Evolutionary conservation across 2,888 invertebrate genomes (phyloP).

Genomic region (Drosophila antonietae): DNA sequence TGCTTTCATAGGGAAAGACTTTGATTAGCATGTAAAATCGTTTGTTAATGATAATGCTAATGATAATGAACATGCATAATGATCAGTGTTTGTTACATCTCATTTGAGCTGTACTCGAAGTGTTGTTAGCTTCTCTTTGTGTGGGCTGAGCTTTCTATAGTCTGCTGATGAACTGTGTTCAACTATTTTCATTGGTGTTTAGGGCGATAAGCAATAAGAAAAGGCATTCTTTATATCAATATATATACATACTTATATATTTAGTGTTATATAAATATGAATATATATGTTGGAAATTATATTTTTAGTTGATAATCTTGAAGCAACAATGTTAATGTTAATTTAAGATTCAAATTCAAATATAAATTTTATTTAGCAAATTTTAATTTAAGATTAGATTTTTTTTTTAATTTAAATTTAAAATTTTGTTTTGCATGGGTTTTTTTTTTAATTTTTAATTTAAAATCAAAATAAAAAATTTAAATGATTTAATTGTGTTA

Average conservation of each 20-base stretch:
- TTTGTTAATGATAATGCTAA: constrained; percentile 3
- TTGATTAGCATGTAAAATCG: constrained; percentile 33
- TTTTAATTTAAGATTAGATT: not conserved
- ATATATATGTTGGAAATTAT: constrained; percentile 1
- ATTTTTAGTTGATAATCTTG: no score
- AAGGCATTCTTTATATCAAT: constrained; percentile 61
- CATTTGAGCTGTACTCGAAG: not conserved
- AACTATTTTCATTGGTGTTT: constrained; percentile 23
- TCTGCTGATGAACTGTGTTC: no score
- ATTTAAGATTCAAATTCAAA: no score
- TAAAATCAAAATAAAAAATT: no score
- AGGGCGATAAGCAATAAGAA: constrained; percentile 66
- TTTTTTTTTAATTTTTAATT: not conserved
- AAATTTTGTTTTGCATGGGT: no score
- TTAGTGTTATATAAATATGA: constrained; percentile 9
- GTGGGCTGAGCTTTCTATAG: constrained; percentile 12
- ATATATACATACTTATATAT: constrained; percentile 13
- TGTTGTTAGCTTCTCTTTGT: constrained; percentile 3
- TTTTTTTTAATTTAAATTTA: not conserved
- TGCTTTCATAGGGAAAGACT: constrained; percentile 38
- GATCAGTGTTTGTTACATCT: not conserved
- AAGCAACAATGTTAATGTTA: no score
- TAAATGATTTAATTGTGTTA: not conserved
- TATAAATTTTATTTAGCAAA: no score
- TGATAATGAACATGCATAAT: constrained; percentile 2